phyloP scores from a whole-genome alignment of 2,888 invertebrate genomes.

The Limnephilus marmoratus region DNA sequence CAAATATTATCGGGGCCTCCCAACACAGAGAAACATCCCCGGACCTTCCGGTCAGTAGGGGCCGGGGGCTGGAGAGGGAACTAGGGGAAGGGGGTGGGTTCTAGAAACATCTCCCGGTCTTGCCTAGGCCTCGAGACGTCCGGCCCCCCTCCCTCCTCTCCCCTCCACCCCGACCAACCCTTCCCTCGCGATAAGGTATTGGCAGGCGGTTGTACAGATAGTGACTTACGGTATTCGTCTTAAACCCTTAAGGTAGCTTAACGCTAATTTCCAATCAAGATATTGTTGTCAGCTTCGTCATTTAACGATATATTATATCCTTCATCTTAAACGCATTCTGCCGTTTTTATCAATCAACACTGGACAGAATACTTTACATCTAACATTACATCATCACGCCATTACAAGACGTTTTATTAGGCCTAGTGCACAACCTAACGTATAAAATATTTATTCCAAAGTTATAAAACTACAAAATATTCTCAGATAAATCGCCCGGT shows the following conservation, averaged over 20 bases:
- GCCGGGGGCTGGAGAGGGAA: background rate
- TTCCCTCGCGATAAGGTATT: conserved; percentile 65
- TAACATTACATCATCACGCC: no score
- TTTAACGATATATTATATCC: background rate
- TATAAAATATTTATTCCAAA: no score
- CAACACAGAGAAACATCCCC: conserved; percentile 48
- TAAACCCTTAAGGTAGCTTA: conserved; percentile 63
- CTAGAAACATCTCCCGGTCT: conserved; percentile 25
- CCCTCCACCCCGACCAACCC: background rate
- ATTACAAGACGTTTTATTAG: no score
- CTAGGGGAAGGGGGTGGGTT: background rate
- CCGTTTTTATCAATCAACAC: background rate
- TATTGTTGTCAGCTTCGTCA: background rate
- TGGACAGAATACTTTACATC: no score
- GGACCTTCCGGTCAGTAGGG: conserved; percentile 23
- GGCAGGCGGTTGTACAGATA: conserved; percentile 65
- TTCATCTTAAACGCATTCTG: background rate
- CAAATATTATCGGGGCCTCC: conserved; percentile 59
- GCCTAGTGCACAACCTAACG: no score
- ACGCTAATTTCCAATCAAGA: conserved; percentile 50
- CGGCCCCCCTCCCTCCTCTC: conserved; percentile 22
- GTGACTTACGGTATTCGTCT: conserved; percentile 64
- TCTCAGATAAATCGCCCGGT: no score
- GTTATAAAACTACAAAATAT: no score
- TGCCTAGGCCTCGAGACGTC: conserved; percentile 13